Evolutionary conservation across 2,888 invertebrate genomes (phyloP).

Genomic region (Vanessa cardui): DNA sequence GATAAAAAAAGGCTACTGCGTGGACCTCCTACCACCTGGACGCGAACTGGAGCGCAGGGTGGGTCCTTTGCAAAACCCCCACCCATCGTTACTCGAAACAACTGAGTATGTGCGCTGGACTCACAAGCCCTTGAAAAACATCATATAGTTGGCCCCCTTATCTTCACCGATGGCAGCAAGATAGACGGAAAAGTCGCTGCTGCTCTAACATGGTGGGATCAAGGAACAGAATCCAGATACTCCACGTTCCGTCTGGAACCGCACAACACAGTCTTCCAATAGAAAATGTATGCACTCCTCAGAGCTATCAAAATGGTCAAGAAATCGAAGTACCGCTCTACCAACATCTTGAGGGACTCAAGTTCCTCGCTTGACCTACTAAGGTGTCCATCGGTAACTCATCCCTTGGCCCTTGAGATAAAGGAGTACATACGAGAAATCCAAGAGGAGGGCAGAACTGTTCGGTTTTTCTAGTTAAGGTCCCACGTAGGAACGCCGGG

Average conservation of each 20-base stretch:
- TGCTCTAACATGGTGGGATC: too few relatives aligned
- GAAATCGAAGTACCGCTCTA: not conserved
- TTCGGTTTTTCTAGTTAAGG: not conserved
- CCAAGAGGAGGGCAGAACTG: not conserved
- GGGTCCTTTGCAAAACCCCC: not conserved
- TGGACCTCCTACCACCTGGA: too few relatives aligned
- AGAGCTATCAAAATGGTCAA: not conserved
- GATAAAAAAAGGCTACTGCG: too few relatives aligned
- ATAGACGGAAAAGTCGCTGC: too few relatives aligned
- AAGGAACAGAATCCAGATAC: too few relatives aligned
- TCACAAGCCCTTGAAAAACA: not conserved
- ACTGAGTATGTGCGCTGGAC: not conserved
- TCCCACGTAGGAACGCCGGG: not conserved
- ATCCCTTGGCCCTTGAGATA: not conserved
- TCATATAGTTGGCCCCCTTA: not conserved
- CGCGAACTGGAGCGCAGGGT: not conserved
- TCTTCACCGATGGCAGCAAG: too few relatives aligned
- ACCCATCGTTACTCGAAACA: not conserved
- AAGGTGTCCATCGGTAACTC: not conserved
- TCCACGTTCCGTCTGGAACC: too few relatives aligned
- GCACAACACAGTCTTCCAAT: too few relatives aligned
- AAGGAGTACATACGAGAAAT: not conserved
- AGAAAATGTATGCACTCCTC: too few relatives aligned
- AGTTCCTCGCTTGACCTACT: not conserved
- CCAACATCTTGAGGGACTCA: not conserved